phyloP scores from a whole-genome alignment of 2,113 vertebrate species.

The Excalfactoria chinensis region DNA sequence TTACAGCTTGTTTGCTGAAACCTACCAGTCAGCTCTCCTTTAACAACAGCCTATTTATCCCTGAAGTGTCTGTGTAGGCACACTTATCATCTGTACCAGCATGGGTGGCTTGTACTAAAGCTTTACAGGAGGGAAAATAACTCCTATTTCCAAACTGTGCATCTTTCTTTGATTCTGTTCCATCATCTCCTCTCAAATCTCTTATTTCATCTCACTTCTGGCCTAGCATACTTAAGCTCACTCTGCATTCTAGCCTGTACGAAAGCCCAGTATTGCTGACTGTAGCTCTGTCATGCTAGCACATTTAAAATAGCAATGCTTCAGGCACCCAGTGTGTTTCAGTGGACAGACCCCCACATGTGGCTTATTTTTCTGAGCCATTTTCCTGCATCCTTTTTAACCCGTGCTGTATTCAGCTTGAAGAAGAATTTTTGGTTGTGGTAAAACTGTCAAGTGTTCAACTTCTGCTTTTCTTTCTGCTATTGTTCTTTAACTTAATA shows the following conservation, averaged over 20 bases:
- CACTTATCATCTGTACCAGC: not conserved
- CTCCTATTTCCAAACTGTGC: not conserved
- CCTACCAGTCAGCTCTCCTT: not conserved
- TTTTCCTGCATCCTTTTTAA: not conserved
- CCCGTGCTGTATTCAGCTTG: not conserved
- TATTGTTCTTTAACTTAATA: not conserved
- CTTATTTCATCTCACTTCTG: not conserved
- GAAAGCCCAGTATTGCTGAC: too few species aligned
- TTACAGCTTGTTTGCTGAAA: not conserved
- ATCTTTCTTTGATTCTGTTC: not conserved
- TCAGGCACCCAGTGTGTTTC: not conserved
- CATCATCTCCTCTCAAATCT: not conserved
- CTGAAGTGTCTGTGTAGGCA: not conserved
- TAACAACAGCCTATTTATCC: not conserved
- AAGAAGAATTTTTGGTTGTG: not conserved
- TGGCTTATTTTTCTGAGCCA: not conserved
- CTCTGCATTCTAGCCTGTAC: too few species aligned
- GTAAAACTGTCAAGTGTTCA: not conserved
- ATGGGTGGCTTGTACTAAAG: not conserved
- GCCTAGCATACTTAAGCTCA: not conserved
- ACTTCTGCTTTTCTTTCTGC: not conserved
- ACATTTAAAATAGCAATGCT: not conserved
- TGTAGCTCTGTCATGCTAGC: not conserved
- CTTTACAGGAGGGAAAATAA: not conserved
- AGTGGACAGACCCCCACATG: not conserved